A percentile compares a stretch with the other conserved stretches of the same genome.
Conservation (phyloP, 1,140 invertebrate species). For the Cyclina sinensis region DNA sequence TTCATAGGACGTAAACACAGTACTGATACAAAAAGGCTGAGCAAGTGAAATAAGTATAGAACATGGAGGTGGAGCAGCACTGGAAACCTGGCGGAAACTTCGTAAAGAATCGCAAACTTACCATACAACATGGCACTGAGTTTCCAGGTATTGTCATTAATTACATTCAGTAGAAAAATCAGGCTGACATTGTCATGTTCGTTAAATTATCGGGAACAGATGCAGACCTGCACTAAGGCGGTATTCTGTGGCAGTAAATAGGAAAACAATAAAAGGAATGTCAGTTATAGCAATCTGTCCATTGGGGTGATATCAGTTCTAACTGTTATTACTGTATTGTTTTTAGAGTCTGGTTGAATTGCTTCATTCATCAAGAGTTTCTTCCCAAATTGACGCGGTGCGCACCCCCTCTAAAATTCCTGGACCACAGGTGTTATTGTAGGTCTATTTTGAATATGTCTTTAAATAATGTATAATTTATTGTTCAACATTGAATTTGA, state of each 20-base stretch:
- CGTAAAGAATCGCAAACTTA: constrained; percentile 15
- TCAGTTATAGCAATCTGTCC: not conserved
- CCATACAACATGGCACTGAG: constrained; percentile 1
- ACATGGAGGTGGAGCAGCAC: not conserved
- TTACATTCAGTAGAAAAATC: not conserved
- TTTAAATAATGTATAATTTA: too few species aligned
- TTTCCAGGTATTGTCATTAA: not conserved
- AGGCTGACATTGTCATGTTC: not conserved
- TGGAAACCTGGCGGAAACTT: constrained; percentile 41
- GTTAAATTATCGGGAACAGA: constrained; percentile 1
- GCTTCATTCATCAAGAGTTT: too few species aligned
- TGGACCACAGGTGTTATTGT: too few species aligned
- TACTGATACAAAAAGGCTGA: too few species aligned
- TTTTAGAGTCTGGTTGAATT: too few species aligned
- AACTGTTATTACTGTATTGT: too few species aligned
- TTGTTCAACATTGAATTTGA: too few species aligned
- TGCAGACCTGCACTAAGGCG: not conserved
- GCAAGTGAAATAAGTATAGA: not conserved
- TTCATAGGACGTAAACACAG: too few species aligned
- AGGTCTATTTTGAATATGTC: too few species aligned
- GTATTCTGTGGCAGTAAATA: not conserved
- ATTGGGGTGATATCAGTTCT: too few species aligned
- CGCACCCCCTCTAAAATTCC: too few species aligned
- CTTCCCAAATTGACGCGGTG: too few species aligned
- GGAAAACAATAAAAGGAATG: not conserved